Percentiles rank a stretch among this genome's conserved stretches.
phyloP scores from a whole-genome alignment of 2,888 invertebrate genomes.

The Leptopilina drosophilae region DNA sequence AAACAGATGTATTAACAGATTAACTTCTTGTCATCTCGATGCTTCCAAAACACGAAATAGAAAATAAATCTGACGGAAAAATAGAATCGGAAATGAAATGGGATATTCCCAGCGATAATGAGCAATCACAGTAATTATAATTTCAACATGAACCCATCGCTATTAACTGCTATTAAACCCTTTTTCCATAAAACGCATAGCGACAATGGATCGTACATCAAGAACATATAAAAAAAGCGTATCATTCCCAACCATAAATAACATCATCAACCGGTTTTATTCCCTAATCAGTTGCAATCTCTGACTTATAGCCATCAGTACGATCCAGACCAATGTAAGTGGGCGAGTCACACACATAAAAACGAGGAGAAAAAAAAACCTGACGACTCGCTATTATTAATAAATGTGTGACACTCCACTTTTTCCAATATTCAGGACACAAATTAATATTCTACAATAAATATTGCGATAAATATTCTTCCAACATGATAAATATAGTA shows the following conservation, averaged over 20 bases:
- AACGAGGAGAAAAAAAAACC: neutral
- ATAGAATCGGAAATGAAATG: too few relatives aligned
- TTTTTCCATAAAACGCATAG: neutral
- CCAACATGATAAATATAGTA: too few relatives aligned
- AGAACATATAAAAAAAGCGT: conserved; percentile 30
- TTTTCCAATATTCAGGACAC: neutral
- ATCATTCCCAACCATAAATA: conserved; percentile 36
- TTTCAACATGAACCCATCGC: neutral
- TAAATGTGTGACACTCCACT: conserved; percentile 11
- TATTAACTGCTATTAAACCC: neutral
- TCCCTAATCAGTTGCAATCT: conserved; percentile 40
- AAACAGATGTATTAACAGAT: too few relatives aligned
- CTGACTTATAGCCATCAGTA: conserved; percentile 37
- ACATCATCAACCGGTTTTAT: conserved; percentile 38
- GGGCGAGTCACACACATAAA: conserved; percentile 10
- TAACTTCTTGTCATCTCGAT: too few relatives aligned
- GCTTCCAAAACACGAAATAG: too few relatives aligned
- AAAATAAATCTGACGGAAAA: too few relatives aligned
- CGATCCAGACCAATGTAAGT: conserved; percentile 19
- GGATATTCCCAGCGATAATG: neutral
- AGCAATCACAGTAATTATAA: neutral
- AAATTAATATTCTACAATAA: neutral
- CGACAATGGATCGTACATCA: conserved; percentile 33
- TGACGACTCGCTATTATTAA: neutral
- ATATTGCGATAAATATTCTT: too few relatives aligned